Evolutionary conservation across 2,113 vertebrate species (phyloP).

Genomic region (Pseudopipra pipra): DNA sequence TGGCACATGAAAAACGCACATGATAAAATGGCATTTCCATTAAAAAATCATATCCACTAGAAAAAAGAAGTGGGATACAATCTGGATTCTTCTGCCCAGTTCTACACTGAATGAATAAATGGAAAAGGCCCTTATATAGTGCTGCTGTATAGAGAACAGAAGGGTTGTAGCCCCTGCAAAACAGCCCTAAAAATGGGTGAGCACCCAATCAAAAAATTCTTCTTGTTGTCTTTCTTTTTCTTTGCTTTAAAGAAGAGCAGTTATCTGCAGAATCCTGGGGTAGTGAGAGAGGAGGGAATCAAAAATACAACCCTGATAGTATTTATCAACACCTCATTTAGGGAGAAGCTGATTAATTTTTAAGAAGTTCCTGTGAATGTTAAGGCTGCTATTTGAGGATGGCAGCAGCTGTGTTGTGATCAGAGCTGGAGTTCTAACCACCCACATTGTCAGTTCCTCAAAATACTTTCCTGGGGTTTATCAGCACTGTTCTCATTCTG

Average conservation of each 20-base stretch:
- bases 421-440: background rate
- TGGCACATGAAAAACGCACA: background rate
- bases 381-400: constrained; percentile 2
- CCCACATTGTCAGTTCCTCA: constrained; percentile 28
- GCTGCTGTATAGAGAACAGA: background rate
- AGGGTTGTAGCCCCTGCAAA: background rate
- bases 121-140: background rate
- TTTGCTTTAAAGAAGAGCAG: background rate
- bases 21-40: background rate
- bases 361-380: background rate
- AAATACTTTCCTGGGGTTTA: background rate
- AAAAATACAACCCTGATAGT: background rate
- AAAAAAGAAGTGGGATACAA: background rate
- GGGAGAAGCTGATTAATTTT: constrained; percentile 32
- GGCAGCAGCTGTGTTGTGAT: constrained; percentile 40
- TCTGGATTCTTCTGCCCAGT: background rate
- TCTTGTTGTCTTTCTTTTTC: background rate
- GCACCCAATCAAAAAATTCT: background rate
- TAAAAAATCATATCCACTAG: background rate
- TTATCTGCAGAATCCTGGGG: background rate
- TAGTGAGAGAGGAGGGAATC: background rate
- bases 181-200: background rate
- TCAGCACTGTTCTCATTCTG: constrained; percentile 24
- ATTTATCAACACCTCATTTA: constrained; percentile 32
- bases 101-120: background rate